These are phyloP conservation scores for Drosophila kikkawai DNA, from an alignment of 1,140 invertebrate genomes.

Conservation along the genomic window DNA sequence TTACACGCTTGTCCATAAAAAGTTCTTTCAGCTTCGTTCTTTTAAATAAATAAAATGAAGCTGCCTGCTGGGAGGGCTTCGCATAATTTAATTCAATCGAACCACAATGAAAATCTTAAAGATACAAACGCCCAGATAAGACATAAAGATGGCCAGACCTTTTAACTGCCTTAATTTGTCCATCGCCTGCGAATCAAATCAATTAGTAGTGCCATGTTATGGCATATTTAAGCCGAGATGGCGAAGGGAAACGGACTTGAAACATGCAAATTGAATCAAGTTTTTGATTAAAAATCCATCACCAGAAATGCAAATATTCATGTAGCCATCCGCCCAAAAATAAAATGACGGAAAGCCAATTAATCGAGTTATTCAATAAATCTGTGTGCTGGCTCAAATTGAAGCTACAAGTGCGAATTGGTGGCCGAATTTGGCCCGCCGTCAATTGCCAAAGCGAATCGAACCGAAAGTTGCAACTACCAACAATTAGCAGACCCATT, in stretches of 20 bases:
- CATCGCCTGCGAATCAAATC: constrained; percentile 49
- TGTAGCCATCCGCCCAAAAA: constrained; percentile 12
- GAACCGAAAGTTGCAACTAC: constrained; percentile 52
- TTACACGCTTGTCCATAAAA: constrained; percentile 18
- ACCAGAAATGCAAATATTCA: constrained; percentile 42
- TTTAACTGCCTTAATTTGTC: constrained; percentile 28
- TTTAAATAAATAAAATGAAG: constrained; percentile 21
- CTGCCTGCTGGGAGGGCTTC: not conserved
- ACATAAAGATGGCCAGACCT: constrained; percentile 1
- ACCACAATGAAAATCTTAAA: constrained; percentile 5
- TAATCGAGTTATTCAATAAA: constrained; percentile 34
- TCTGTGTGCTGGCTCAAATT: constrained; percentile 36
- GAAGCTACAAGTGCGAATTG: constrained; percentile 44
- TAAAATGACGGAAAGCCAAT: constrained; percentile 41
- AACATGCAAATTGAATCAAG: constrained; percentile 63
- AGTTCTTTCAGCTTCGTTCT: not conserved
- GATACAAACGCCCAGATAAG: not conserved
- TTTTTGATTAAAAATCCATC: constrained; percentile 62
- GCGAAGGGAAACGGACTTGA: constrained; percentile 43
- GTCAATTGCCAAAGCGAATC: constrained; percentile 33
- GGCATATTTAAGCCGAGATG: constrained; percentile 29
- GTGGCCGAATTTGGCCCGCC: constrained; percentile 12
- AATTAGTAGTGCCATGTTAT: constrained; percentile 58
- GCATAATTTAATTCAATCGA: constrained; percentile 18
- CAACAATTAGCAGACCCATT: constrained; percentile 59